Conservation (phyloP, 2,797 vertebrate genomes). For the Echeneis naucrates region DNA sequence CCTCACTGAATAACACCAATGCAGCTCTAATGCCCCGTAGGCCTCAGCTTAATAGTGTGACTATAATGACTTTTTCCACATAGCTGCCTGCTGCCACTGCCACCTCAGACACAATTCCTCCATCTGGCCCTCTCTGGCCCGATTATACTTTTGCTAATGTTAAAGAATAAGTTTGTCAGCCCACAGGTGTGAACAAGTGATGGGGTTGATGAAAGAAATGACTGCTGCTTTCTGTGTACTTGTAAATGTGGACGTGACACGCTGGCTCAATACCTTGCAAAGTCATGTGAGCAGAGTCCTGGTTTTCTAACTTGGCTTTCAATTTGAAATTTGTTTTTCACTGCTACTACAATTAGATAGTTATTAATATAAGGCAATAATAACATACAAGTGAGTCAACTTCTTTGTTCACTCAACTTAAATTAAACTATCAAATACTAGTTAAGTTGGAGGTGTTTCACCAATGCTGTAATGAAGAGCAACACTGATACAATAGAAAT, state of each 20-base stretch:
- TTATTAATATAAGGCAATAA: no score
- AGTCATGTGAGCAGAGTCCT: neutral
- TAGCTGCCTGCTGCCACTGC: constrained; percentile 57
- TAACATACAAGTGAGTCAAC: neutral
- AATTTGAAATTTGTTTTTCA: neutral
- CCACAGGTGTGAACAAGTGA: constrained; percentile 31
- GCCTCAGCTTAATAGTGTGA: constrained; percentile 63
- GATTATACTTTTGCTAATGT: constrained; percentile 61
- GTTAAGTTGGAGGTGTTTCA: neutral
- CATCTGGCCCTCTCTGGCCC: constrained; percentile 43
- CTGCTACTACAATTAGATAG: neutral
- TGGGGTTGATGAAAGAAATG: neutral
- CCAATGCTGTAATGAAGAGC: neutral
- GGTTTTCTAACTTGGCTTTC: neutral
- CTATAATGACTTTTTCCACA: constrained; percentile 77
- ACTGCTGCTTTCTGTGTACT: neutral
- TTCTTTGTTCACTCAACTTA: no score
- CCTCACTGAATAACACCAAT: constrained; percentile 56
- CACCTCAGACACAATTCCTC: constrained; percentile 58
- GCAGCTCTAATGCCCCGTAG: constrained; percentile 50
- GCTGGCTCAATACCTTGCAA: neutral
- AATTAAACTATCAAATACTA: neutral
- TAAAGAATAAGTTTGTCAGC: constrained; percentile 12
- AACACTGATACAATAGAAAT: neutral
- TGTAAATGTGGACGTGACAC: neutral